Conservation (phyloP, 2,113 vertebrate genomes). For the Marmota monax region DNA sequence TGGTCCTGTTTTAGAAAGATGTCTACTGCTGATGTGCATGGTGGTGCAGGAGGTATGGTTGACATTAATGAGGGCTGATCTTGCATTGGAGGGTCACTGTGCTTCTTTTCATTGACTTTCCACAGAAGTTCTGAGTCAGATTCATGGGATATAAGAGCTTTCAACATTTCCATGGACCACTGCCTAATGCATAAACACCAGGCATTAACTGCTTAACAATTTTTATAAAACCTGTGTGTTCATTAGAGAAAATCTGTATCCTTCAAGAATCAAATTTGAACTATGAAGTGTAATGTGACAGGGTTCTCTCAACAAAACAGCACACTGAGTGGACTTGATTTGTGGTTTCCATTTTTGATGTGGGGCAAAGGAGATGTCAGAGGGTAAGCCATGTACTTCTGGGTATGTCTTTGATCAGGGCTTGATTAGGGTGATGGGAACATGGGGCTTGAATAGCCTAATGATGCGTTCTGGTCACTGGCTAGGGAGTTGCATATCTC, state of each 20-base stretch:
- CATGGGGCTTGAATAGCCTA: neutral
- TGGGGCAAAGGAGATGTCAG: neutral
- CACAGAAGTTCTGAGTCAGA: neutral
- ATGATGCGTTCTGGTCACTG: neutral
- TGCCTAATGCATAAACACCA: neutral
- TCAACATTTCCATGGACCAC: neutral
- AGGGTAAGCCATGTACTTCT: neutral
- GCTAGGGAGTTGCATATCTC: neutral
- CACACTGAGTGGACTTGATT: neutral
- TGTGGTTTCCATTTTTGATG: slow-evolving; percentile 59
- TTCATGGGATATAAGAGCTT: neutral
- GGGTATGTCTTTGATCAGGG: slow-evolving; percentile 60
- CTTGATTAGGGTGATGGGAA: slow-evolving; percentile 8
- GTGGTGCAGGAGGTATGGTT: neutral
- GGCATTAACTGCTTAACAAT: neutral
- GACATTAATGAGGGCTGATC: rapidly evolving
- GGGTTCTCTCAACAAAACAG: neutral
- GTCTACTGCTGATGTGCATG: neutral
- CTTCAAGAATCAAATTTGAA: slow-evolving; percentile 2
- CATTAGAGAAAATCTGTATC: neutral
- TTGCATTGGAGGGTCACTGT: neutral
- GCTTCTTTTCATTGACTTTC: neutral
- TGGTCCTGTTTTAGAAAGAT: neutral
- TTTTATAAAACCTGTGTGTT: neutral
- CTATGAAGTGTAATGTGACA: neutral